Base-by-base conservation (phyloP, 2,113 vertebrate species). In the Stercorarius parasiticus region DNA sequence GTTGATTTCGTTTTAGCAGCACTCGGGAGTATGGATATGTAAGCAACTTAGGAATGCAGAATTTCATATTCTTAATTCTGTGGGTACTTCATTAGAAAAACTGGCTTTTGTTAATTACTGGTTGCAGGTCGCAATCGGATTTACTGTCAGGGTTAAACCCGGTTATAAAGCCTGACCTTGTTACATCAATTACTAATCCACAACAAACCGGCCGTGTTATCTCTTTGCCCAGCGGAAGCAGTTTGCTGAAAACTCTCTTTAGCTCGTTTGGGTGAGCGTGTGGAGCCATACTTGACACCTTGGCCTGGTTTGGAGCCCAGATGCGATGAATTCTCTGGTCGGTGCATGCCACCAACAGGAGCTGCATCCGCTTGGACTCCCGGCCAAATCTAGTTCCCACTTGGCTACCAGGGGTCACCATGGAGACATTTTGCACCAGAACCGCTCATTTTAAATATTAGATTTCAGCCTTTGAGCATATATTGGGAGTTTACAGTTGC, bases 391-490 rank as follows among this genome's bases (percentile, higher is more conserved):
- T 50, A 90, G 93, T 45, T 98, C 96, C 96, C 91, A 82, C 88
- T 97, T 91, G 38, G 94, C 97, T 98, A 96, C 97, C 97, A 69
- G 64, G 92, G 92, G 97, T 98, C 98, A 97, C 97, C 91, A 82
- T 94, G 97, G 98, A 97, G 98, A 98, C 95, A 94, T 97, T 97
- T 98, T 95, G 97, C 95, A 64, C 97, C 95, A 95, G 93, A 98
- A 97, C 91, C 79, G 59, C 90, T 97, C 96, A 70, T 98, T 98
- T 90, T 93, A 95, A 95, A 95, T 98, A 98, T 97, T 97, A 96
- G 96, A 95, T 98, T 97, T 98, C 97, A 98, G 96, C 88, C 97
- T 98, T 96, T 97, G 97, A 97, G 97, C 89, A 29, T 95, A 88
- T 86, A 84, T 93, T 96, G 93, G 96, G 96, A 96, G 98, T 98